Percentiles rank a stretch among this genome's conserved stretches.
Evolutionary conservation across 37 sponge, comb jelly and placozoan genomes (phyloP).

Genomic region (Cladorhizidae sp.): DNA sequence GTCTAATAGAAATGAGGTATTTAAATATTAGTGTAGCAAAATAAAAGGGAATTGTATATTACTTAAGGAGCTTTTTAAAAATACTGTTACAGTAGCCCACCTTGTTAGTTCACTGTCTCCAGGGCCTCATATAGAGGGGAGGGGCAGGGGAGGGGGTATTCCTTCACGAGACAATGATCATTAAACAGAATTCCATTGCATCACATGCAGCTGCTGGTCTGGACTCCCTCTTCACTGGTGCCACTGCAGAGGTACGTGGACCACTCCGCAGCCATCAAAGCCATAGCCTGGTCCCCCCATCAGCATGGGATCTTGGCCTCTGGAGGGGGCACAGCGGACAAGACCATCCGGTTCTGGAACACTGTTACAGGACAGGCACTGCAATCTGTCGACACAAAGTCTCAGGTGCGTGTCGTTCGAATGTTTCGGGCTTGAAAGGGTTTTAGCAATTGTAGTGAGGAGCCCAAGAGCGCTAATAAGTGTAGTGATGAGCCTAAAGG

Average conservation of each 20-base stretch:
- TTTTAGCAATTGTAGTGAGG: too few relatives aligned
- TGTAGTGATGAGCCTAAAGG: too few relatives aligned
- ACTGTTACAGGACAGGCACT: conserved; percentile 79
- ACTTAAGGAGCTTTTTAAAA: not conserved
- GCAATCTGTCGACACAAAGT: conserved; percentile 83
- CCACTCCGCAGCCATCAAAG: conserved; percentile 96
- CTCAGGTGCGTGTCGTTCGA: conserved; percentile 54
- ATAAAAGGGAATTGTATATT: too few relatives aligned
- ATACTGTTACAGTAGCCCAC: not conserved
- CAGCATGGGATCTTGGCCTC: conserved; percentile 89
- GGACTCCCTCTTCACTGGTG: conserved; percentile 44
- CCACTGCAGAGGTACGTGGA: conserved; percentile 80
- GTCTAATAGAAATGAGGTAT: too few relatives aligned
- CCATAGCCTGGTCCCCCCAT: conserved; percentile 97
- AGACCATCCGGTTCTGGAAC: conserved; percentile 95
- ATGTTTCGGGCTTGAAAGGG: too few relatives aligned
- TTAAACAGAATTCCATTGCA: not conserved
- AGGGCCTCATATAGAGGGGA: too few relatives aligned
- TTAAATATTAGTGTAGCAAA: too few relatives aligned
- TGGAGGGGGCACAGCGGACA: conserved; percentile 96
- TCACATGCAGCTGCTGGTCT: conserved; percentile 58
- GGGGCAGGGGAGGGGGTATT: not conserved
- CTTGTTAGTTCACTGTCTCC: too few relatives aligned
- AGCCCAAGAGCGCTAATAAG: too few relatives aligned
- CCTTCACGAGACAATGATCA: not conserved